Base-by-base conservation (phyloP, 2,113 vertebrate species). In the Mungos mungo region DNA sequence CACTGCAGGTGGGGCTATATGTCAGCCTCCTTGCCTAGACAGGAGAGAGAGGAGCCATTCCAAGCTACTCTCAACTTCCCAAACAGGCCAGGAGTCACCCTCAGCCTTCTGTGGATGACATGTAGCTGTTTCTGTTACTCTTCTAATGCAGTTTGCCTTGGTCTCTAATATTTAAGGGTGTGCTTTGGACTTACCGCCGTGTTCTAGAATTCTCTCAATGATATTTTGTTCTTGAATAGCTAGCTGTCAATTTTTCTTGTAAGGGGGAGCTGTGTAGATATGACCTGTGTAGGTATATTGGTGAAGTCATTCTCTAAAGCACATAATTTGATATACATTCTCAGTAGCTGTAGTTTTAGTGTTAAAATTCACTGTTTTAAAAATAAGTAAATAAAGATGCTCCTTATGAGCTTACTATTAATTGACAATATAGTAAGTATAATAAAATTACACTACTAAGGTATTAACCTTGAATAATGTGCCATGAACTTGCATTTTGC, bases 401-500 rank as follows among this genome's bases (percentile, higher is more conserved):
- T 52, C 25, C 5, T 74, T 77, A 69, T 11, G 7, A 38, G 2
- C 47, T 94, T 54, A 35, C 9, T 87, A 60, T 50, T 35, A 18
- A 79, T 5, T 93, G 77, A 93, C 16, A 82, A 63, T 83, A 38
- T 18, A 95, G 12, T 31, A 66, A 74, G 3, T n/a, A 18, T n/a
- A 63, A 95, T 84, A 94, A 83, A 97, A 96, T 79, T 90, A 50
- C 77, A 68, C 11, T 71, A 77, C 54, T 66, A 57, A 77, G 18
- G 9, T 80, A 65, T 74, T 66, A 80, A 57, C 38, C 16, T 68
- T 93, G n/a, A 92, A 50, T 54, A 80, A 85, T 54, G 9, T 69
- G 23, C 1, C 57, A 60, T 19, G 80, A 57, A 71, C 25, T 35
- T 80, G 11, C 0, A 80, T 31, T 45, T 19, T 19, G 35, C 38